A percentile compares a stretch with the other conserved stretches of the same genome.
These are phyloP conservation scores for Tachina grossa DNA, from an alignment of 2,888 invertebrate species.

Conservation along the genomic window DNA sequence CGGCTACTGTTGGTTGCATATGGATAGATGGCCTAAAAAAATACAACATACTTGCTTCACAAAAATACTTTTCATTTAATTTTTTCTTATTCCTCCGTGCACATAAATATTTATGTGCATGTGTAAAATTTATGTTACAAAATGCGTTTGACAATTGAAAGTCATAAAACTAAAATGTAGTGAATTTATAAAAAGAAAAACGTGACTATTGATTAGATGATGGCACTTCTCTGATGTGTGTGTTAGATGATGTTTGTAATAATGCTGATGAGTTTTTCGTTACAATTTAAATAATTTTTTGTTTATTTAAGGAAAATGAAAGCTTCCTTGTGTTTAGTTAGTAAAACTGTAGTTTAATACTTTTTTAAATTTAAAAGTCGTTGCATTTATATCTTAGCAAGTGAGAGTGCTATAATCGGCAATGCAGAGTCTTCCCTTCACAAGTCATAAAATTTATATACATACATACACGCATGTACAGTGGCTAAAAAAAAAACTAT, in stretches of 20 bases:
- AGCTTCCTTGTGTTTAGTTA: slow-evolving; percentile 35
- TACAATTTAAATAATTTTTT: slow-evolving; percentile 49
- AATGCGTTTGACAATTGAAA: slow-evolving; percentile 71
- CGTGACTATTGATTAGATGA: slow-evolving; percentile 69
- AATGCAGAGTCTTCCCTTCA: too few species aligned
- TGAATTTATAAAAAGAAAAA: slow-evolving; percentile 66
- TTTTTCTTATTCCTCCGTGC: neutral
- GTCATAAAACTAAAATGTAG: slow-evolving; percentile 66
- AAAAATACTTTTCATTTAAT: slow-evolving; percentile 24
- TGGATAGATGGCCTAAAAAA: slow-evolving; percentile 59
- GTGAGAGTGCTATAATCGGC: too few species aligned
- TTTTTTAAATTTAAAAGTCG: slow-evolving; percentile 6
- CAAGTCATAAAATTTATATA: too few species aligned
- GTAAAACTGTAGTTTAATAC: neutral
- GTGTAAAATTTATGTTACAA: slow-evolving; percentile 63
- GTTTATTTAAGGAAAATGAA: neutral
- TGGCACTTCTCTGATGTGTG: slow-evolving; percentile 25
- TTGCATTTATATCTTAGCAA: neutral
- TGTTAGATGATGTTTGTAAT: neutral
- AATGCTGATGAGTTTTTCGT: slow-evolving; percentile 46
- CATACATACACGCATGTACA: too few species aligned
- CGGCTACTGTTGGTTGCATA: neutral
- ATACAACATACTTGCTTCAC: neutral
- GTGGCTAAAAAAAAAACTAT: too few species aligned
- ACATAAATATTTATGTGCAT: slow-evolving; percentile 12